A percentile compares a stretch with the other conserved stretches of the same genome.
These are phyloP conservation scores for Sycobia sp. DNA, from an alignment of 1,140 invertebrate species.

Conservation along the genomic window DNA sequence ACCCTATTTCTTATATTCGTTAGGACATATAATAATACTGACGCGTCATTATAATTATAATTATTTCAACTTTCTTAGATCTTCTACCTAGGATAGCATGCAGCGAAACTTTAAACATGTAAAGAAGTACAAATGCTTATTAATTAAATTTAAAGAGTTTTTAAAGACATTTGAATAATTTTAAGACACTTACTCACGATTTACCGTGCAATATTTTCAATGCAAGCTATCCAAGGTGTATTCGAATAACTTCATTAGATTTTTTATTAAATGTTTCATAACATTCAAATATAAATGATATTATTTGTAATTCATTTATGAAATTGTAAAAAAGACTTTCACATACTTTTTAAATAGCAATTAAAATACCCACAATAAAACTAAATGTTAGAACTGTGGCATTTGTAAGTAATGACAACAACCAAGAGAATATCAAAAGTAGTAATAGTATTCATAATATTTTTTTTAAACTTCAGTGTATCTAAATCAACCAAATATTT, in stretches of 20 bases:
- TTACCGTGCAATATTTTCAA: slow-evolving; percentile 13
- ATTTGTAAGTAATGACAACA: too few species aligned
- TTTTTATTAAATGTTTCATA: slow-evolving; percentile 3
- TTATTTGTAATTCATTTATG: too few species aligned
- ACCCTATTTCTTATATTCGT: slow-evolving; percentile 1
- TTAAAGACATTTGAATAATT: slow-evolving; percentile 1
- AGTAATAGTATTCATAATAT: too few species aligned
- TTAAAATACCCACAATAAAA: too few species aligned
- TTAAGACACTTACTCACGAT: slow-evolving; percentile 13
- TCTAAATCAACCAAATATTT: too few species aligned
- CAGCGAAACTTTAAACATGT: slow-evolving; percentile 5
- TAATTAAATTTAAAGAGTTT: slow-evolving; percentile 4
- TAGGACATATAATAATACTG: slow-evolving; percentile 30
- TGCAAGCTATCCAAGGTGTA: slow-evolving; percentile 18
- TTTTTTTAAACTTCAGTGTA: too few species aligned
- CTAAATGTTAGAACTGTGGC: too few species aligned
- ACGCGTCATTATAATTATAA: neutral
- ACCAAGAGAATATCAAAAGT: too few species aligned
- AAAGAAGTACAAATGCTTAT: neutral
- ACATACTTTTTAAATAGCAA: slow-evolving; percentile 3
- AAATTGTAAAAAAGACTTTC: too few species aligned
- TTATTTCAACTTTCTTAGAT: slow-evolving; percentile 10
- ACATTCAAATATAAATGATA: neutral
- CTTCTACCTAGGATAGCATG: slow-evolving; percentile 24
- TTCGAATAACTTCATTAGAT: slow-evolving; percentile 4